A percentile compares a stretch with the other conserved stretches of the same genome.
These are phyloP conservation scores for Drosophila trapezifrons DNA, from an alignment of 1,140 invertebrate species.

Conservation along the genomic window DNA sequence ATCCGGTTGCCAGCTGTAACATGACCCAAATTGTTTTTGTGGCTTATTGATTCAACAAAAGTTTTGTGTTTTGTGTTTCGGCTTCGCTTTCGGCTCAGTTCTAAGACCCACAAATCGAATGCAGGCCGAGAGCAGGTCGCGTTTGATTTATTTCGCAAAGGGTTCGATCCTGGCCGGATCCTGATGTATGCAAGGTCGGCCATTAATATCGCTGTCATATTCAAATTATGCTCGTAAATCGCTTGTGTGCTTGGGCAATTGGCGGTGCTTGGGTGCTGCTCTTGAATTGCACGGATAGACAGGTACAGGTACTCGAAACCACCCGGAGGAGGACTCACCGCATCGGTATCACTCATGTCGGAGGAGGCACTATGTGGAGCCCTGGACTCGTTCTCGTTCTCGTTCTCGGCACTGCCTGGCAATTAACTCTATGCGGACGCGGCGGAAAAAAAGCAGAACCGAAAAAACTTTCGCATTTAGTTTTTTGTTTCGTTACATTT, in stretches of 20 bases:
- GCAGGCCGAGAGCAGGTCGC: constrained; percentile 57
- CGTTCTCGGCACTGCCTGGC: constrained; percentile 59
- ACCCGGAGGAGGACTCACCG: constrained; percentile 63
- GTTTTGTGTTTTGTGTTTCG: constrained; percentile 33
- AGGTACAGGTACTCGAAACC: constrained; percentile 14
- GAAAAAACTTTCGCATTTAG: constrained; percentile 55
- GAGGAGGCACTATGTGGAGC: constrained; percentile 6
- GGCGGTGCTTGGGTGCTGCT: constrained; percentile 41
- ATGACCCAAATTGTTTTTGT: constrained; percentile 81
- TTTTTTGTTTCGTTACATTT: constrained; percentile 28
- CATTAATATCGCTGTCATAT: constrained; percentile 46
- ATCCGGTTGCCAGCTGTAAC: constrained; percentile 71
- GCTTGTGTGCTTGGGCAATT: constrained; percentile 55
- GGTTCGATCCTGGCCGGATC: constrained; percentile 36
- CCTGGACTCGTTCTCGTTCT: constrained; percentile 36
- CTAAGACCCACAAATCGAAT: constrained; percentile 55
- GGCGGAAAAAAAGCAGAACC: constrained; percentile 5
- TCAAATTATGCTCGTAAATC: constrained; percentile 54
- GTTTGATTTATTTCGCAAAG: constrained; percentile 77
- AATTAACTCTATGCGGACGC: constrained; percentile 54
- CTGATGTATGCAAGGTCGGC: constrained; percentile 64
- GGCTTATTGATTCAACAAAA: constrained; percentile 84
- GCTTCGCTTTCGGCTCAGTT: constrained; percentile 46
- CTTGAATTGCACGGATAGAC: constrained; percentile 6
- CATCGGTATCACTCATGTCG: constrained; percentile 78